A percentile compares a stretch with the other conserved stretches of the same genome.
Conservation (phyloP, 64 coral and sea anemone genomes). For the Cladopsammia gracilis region DNA sequence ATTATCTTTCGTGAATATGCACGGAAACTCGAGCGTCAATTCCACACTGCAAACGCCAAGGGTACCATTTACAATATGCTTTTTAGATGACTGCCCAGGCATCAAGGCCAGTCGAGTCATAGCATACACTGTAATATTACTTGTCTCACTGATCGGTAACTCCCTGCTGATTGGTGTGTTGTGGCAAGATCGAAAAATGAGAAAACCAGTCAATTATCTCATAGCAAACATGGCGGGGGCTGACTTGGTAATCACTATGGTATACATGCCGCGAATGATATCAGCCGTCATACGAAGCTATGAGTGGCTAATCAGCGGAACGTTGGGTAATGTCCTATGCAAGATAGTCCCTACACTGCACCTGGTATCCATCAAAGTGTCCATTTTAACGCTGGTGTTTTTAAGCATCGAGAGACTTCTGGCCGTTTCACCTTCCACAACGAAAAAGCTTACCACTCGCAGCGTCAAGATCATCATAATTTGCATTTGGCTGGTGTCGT, state of each 20-base stretch:
- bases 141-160: slow-evolving; percentile 52
- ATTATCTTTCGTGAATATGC: not conserved
- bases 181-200: slow-evolving; percentile 24
- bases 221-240: slow-evolving; percentile 45
- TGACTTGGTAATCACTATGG: slow-evolving; percentile 30
- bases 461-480: not conserved
- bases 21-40: not conserved
- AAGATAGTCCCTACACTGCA: not conserved
- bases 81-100: not conserved
- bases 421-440: not conserved
- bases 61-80: not conserved
- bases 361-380: slow-evolving; percentile 2
- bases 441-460: not conserved
- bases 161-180: slow-evolving; percentile 48
- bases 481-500: not conserved
- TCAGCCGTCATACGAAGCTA: not conserved
- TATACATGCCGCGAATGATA: slow-evolving; percentile 40
- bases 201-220: slow-evolving; percentile 36
- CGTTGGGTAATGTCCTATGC: not conserved
- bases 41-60: not conserved
- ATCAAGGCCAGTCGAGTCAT: not conserved
- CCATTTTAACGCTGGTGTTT: slow-evolving; percentile 2
- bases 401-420: not conserved
- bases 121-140: slow-evolving; percentile 32
- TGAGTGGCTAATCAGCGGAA: not conserved